Base-by-base conservation (phyloP, 2,888 invertebrate genomes). In the Norana najaformis region DNA sequence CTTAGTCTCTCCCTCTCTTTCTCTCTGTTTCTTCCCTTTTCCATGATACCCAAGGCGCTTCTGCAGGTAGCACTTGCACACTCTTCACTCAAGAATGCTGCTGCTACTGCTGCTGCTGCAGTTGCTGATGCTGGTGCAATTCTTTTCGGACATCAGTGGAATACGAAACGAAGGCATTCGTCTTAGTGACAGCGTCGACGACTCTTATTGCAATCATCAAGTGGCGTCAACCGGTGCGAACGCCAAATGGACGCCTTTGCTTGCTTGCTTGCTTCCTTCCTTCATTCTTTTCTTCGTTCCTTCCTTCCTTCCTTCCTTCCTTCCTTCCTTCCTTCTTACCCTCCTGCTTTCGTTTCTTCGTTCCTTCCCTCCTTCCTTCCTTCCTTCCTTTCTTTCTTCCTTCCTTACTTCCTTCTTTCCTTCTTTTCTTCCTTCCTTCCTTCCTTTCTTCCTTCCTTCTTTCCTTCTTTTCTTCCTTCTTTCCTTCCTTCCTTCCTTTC, bases 181-280 rank as follows among this genome's bases (percentile, higher is more conserved):
- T 69, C 69, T 69, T 69, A 69, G 69, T n/a, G 69, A 69, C 69
- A 6, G 30, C 3, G 16, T 47, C 47, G 30, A n/a, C 69, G 69
- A 69, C n/a, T 69, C n/a, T 11, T n/a, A 11, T 69, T 69, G 69
- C 69, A 69, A 69, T 69, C n/a, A n/a, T n/a, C 69, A 69, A 69
- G 69, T 69, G 69, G 69, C n/a, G 69, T 69, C 69, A 69, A 69
- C 69, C 16, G 69, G 69, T 69, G 69, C 69, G 69, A 69, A n/a
- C n/a, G 30, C 69, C 69, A 69, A 69, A 69, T 69, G 69, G 69
- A n/a, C 69, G 47, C n/a, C 69, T n/a, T 69, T n/a, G 69, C 69
- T n/a, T 69, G 69, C 30, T 69, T 69, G n/a, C 3, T n/a, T 69
- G 69, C 30, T n/a, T 47, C 23, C 47, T 23, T 23, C 47, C 47